Base-by-base conservation (phyloP, 2,113 vertebrate species). In the Barbus barbus region DNA sequence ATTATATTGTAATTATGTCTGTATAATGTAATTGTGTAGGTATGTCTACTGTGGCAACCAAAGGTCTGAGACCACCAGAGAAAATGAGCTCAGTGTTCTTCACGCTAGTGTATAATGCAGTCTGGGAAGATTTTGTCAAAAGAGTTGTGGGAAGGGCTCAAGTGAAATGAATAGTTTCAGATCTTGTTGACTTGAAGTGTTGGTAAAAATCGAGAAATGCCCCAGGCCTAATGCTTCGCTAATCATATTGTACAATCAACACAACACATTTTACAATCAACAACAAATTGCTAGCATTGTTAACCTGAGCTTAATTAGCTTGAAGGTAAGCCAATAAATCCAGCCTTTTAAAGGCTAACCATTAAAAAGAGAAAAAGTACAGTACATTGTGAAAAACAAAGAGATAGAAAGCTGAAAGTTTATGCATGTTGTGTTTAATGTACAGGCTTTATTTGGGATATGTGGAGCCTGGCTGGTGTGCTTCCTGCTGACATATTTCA, bases 381-480 rank as follows among this genome's bases (percentile, higher is more conserved):
- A n/a, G n/a, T n/a, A n/a, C n/a, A n/a, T n/a, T n/a, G n/a, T n/a
- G n/a, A n/a, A n/a, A n/a, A n/a, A n/a, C n/a, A n/a, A n/a, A n/a
- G n/a, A n/a, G n/a, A n/a, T n/a, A n/a, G n/a, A n/a, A n/a, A n/a
- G n/a, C n/a, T n/a, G n/a, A n/a, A 38, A 38, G 65, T 38, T n/a
- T 31, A 11, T 12, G 12, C 1, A 16, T 78, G 51, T 56, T 78
- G 4, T 78, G 13, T n/a, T 56, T 36, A 36, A 67, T 22, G 31
- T 36, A n/a, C 53, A 95, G 95, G 95, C 92, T 83, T 85, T 95
- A 82, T 92, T 95, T 28, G 95, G 95, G 83, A 95, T 95, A 94
- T 93, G 94, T n/a, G 92, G 93, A 11, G 91, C 92, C 53, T 95
- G 95, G 94, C 86, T 96, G 33, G 71, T 95, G 83, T 95, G 94